These are phyloP conservation scores for Bostrychus sinensis DNA, from an alignment of 2,113 vertebrate genomes.

Conservation along the genomic window DNA sequence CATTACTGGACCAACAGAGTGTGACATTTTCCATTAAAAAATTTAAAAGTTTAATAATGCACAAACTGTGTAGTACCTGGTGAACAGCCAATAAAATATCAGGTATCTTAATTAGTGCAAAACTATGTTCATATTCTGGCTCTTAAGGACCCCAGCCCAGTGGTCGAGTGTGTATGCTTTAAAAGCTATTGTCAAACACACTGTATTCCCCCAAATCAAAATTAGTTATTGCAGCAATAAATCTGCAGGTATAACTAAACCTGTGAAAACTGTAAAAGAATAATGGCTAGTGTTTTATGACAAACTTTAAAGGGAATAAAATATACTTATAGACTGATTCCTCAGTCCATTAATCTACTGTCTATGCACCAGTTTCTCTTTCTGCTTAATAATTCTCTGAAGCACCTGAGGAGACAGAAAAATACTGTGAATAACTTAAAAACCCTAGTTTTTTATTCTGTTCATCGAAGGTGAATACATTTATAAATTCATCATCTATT, in stretches of 20 bases:
- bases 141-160: neutral
- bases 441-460: slow-evolving; percentile 72
- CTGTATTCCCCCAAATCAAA: neutral
- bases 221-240: neutral
- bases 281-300: neutral
- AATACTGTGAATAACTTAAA: slow-evolving; percentile 80
- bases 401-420: slow-evolving; percentile 73
- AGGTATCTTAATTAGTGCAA: neutral
- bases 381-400: slow-evolving; percentile 63
- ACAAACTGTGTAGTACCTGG: neutral
- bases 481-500: slow-evolving; percentile 53
- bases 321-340: neutral
- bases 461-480: slow-evolving; percentile 50
- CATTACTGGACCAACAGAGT: slow-evolving; percentile 4
- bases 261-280: neutral
- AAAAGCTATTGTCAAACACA: neutral
- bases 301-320: neutral
- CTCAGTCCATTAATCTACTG: slow-evolving; percentile 10
- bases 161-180: neutral
- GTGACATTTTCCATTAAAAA: neutral
- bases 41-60: neutral
- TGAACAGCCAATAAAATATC: neutral
- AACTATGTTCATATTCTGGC: neutral
- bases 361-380: slow-evolving; percentile 56
- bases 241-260: neutral